Evolutionary conservation across 2,113 vertebrate genomes (phyloP), one percentile per base, ranked within the genome.

Genomic region (Psettodes erumei): DNA sequence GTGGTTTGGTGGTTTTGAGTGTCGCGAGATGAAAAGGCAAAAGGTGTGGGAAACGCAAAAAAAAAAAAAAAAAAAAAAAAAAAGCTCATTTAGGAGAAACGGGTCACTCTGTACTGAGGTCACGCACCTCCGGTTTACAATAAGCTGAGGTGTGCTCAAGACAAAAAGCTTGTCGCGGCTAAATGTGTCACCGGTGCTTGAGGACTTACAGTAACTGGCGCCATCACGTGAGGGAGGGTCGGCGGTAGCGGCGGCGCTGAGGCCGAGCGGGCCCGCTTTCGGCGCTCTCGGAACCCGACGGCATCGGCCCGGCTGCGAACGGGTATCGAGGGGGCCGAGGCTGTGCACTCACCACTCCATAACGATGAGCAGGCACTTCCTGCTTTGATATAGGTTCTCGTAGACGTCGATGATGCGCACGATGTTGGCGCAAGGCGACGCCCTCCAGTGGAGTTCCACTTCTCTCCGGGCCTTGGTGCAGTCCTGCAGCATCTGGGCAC

Each of bases 331-430:
- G n/a, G n/a, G n/a, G 43, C 25, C 51, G 9, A 47, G 23, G 59
- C n/a, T 12, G 27, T 6, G 4, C 1, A 27, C 95, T 94, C 70
- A 98, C 98, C 97, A 98, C 86, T 99, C 98, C 98, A 99, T 99
- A 82, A 99, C 95, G 16, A 99, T 99, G 71, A 99, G 96, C 67
- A 99, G 94, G 86, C 98, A 99, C 81, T 98, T 99, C 73, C 92
- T 93, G 6, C 93, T 87, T 51, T 98, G 97, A 55, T 99, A 98
- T 9, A 99, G 95, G 84, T 99, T 99, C 88, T 99, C 98, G 2
- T 96, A 99, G 79, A 99, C 96, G 0, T 99, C 98, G 79, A 98
- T 92, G 70, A 99, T 99, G 48, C 95, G 94, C 23, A 99, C 98
- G 3, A 99, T 99, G 90, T 99, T 96, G 0, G 95, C 54, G 25